phyloP scores from a whole-genome alignment of 1,140 invertebrate genomes.

The Eubasilissa regina region DNA sequence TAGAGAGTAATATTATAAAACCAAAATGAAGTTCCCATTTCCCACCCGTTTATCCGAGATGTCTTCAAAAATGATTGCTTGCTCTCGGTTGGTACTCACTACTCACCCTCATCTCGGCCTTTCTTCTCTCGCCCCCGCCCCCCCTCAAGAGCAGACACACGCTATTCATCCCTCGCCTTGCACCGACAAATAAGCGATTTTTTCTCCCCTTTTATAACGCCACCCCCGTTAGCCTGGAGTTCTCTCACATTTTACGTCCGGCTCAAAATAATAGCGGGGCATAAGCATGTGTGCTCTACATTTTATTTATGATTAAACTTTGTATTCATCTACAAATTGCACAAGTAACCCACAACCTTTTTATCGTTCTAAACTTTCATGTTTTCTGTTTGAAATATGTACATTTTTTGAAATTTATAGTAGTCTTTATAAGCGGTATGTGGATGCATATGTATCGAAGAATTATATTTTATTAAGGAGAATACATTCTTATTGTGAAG shows the following conservation, averaged over 20 bases:
- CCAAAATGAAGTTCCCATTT: constrained; percentile 36
- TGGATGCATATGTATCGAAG: too few relatives aligned
- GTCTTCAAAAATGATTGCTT: constrained; percentile 40
- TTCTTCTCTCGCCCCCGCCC: neutral
- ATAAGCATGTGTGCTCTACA: too few relatives aligned
- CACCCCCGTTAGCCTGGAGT: neutral
- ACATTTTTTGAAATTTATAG: too few relatives aligned
- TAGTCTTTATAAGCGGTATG: too few relatives aligned
- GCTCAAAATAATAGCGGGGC: too few relatives aligned
- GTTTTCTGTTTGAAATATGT: too few relatives aligned
- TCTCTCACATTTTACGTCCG: neutral
- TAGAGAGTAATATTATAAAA: constrained; percentile 6
- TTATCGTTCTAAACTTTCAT: too few relatives aligned
- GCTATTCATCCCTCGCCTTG: constrained; percentile 5
- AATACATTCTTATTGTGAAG: too few relatives aligned
- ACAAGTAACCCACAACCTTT: too few relatives aligned
- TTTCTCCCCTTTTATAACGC: constrained; percentile 1
- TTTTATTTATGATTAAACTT: too few relatives aligned
- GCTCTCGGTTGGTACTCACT: neutral
- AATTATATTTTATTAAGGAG: too few relatives aligned
- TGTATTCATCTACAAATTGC: too few relatives aligned
- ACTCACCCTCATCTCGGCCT: neutral
- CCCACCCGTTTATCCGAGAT: constrained; percentile 35
- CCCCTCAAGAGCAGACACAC: neutral
- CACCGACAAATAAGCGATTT: constrained; percentile 19